Evolutionary conservation across 64 coral and sea anemone species (phyloP), one percentile per base, ranked within the genome.

Genomic region (Pocillopora damicornis): DNA sequence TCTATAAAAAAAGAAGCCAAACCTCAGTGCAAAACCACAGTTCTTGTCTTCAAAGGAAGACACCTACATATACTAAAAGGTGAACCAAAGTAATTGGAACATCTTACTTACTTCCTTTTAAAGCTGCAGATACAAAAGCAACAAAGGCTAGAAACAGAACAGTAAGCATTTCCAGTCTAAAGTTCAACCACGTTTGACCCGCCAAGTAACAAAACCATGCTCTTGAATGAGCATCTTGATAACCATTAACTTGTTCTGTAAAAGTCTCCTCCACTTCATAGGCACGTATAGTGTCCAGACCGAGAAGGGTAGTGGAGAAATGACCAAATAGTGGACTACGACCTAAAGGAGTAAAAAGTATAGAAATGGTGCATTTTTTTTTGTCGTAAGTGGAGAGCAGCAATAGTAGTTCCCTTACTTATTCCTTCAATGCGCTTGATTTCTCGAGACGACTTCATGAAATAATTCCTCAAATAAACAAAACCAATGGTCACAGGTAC

Each of bases 361-460:
- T 1, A 80, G 14, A 71, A 71, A 7, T 71, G 11, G 11, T 71
- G 5, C 1, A 23, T 9, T 71, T n/a, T 71, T 23, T 1, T 23
- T 4, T 23, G 20, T 71, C 67, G 42, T 51, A 51, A n/a, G 10
- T 25, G 20, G 30, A 71, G 0, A 71, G 20, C 22, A 23, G n/a
- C 67, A 2, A 30, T 7, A 71, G 8, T 4, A 20, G 11, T 77
- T 9, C 62, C 75, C 89, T 91, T 78, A 95, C 93, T 88, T 81
- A 95, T 91, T 91, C 89, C 93, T 83, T 95, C 93, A 75, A 95
- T 88, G 65, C 93, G 91, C 60, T 95, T 95, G 15, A 95, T 75
- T 83, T 95, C 93, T 86, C 93, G 86, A 10, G 86, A 91, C 1
- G 93, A 88, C 64, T 77, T 95, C 89, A 95, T 95, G 79, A 79